phyloP scores from a whole-genome alignment of 2,797 vertebrate genomes.

The Scarus forsteni region DNA sequence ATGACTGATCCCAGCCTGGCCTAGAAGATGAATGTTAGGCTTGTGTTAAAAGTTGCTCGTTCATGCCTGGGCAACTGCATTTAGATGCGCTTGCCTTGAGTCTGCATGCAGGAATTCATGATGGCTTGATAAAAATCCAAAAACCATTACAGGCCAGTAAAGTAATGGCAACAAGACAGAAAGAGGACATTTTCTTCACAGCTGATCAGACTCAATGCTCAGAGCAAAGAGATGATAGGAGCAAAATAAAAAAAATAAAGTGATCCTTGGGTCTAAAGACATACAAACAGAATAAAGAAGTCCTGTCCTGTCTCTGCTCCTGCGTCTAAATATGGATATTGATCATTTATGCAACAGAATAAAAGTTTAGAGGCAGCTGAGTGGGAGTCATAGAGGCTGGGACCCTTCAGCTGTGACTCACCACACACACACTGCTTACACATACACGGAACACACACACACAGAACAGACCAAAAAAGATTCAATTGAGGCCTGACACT shows the following conservation, averaged over 20 bases:
- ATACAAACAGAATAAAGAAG: not conserved
- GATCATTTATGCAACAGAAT: conserved; percentile 57
- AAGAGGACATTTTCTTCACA: no score
- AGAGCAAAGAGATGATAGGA: not conserved
- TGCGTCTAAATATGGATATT: conserved; percentile 50
- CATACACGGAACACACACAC: not conserved
- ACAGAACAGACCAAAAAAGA: not conserved
- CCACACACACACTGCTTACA: conserved; percentile 2
- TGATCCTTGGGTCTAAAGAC: not conserved
- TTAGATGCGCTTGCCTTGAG: no score
- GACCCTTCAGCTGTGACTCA: conserved; percentile 59
- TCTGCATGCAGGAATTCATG: no score
- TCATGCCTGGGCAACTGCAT: no score
- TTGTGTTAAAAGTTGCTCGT: no score
- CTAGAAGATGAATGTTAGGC: no score
- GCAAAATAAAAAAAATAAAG: not conserved
- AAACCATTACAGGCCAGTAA: no score
- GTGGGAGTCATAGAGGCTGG: conserved; percentile 32
- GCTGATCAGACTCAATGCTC: no score
- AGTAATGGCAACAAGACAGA: no score
- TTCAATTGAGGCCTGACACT: not conserved
- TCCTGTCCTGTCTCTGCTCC: conserved; percentile 8
- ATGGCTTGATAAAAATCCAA: no score
- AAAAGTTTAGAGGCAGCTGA: conserved; percentile 24
- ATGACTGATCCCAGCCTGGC: no score